A percentile compares a stretch with the other conserved stretches of the same genome.
Conservation (phyloP, 2,888 invertebrate species). For the Hypomecis atomaria region DNA sequence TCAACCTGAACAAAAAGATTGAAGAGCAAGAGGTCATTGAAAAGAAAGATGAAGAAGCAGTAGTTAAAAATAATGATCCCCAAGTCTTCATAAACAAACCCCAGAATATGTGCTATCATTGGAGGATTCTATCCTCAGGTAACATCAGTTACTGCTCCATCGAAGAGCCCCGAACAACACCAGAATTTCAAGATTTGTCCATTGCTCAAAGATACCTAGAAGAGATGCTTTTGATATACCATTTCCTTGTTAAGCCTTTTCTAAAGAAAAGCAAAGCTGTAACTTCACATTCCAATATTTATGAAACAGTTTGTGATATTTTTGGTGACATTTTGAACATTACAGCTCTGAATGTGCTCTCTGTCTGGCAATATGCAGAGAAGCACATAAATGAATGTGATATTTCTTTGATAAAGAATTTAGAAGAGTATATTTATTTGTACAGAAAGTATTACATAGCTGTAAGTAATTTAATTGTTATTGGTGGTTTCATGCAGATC, state of each 20-base stretch:
- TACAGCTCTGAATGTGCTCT: constrained; percentile 87
- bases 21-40: constrained; percentile 49
- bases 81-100: constrained; percentile 66
- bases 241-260: constrained; percentile 86
- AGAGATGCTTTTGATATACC: constrained; percentile 87
- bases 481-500: constrained; percentile 88
- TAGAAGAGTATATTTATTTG: constrained; percentile 89
- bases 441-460: constrained; percentile 89
- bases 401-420: constrained; percentile 87
- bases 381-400: constrained; percentile 87
- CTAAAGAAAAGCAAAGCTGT: constrained; percentile 86
- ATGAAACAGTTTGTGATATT: constrained; percentile 87
- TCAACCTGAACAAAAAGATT: constrained; percentile 69
- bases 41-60: constrained; percentile 56
- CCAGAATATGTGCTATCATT: constrained; percentile 78
- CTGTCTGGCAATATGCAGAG: constrained; percentile 88
- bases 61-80: constrained; percentile 57
- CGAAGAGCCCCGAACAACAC: constrained; percentile 68
- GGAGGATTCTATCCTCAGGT: constrained; percentile 78
- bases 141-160: constrained; percentile 77
- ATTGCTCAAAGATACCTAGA: constrained; percentile 89
- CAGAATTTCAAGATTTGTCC: constrained; percentile 82
- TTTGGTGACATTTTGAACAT: constrained; percentile 89
- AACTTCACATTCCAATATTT: constrained; percentile 84
- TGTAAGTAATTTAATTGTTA: constrained; percentile 89